phyloP scores from a whole-genome alignment of 1,140 invertebrate genomes.

The Eriocheir sinensis region DNA sequence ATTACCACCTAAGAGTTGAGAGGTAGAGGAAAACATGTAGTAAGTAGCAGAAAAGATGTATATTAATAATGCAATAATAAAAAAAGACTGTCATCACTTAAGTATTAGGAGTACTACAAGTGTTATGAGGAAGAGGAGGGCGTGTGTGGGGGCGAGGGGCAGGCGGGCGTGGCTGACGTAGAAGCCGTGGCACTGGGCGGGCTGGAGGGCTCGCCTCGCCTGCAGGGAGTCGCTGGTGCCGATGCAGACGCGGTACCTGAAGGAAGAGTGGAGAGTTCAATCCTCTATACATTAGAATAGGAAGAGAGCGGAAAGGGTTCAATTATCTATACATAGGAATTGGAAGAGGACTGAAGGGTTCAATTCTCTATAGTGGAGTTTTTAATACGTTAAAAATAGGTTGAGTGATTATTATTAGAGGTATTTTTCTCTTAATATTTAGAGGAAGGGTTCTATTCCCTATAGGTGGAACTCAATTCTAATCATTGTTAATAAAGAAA shows the following conservation, averaged over 20 bases:
- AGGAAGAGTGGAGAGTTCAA: neutral
- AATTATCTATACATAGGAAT: neutral
- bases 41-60: neutral
- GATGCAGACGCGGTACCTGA: slow-evolving; percentile 75
- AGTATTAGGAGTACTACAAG: neutral
- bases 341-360: neutral
- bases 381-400: too few species aligned
- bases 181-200: slow-evolving; percentile 73
- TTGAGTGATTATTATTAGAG: too few species aligned
- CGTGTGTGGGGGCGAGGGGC: neutral
- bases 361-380: neutral
- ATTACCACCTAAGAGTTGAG: too few species aligned
- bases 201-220: slow-evolving; percentile 63
- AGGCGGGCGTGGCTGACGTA: slow-evolving; percentile 44
- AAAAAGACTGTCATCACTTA: neutral
- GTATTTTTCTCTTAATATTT: too few species aligned
- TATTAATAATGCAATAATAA: too few species aligned
- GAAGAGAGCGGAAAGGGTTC: neutral
- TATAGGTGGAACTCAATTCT: too few species aligned
- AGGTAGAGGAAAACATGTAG: neutral
- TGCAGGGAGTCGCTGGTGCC: slow-evolving; percentile 57
- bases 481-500: too few species aligned
- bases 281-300: neutral
- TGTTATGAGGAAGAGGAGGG: neutral
- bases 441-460: too few species aligned